Evolutionary conservation across 2,888 invertebrate species (phyloP).

Genomic region (Agrotis puta): DNA sequence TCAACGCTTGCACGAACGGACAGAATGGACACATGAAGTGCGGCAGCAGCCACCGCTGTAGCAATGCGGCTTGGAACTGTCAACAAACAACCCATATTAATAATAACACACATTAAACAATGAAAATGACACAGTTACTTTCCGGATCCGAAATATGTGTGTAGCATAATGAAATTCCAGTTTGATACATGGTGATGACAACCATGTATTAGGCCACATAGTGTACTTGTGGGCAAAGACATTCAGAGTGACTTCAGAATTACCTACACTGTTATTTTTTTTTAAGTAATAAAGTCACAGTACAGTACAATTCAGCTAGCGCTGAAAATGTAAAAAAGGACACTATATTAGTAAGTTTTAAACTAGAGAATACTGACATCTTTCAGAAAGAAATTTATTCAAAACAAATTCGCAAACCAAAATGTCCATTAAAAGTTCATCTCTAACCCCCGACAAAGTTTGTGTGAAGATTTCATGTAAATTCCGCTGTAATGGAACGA

Average conservation of each 20-base stretch:
- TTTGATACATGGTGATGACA: background rate
- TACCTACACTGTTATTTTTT: background rate
- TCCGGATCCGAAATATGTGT: background rate
- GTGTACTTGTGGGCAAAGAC: background rate
- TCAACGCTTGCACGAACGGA: constrained; percentile 96
- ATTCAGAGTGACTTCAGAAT: constrained; percentile 3
- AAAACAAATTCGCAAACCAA: constrained; percentile 10
- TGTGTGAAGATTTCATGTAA: constrained; percentile 23
- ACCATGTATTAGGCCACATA: constrained; percentile 5
- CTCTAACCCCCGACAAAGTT: constrained; percentile 9
- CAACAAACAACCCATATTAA: constrained; percentile 51
- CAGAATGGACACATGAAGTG: constrained; percentile 97
- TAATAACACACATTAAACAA: constrained; percentile 1
- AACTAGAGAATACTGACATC: background rate
- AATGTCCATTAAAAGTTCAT: constrained; percentile 8
- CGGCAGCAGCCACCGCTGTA: constrained; percentile 96
- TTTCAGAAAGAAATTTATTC: constrained; percentile 7
- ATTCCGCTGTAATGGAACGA: constrained; percentile 22
- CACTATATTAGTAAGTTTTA: background rate
- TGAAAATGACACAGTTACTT: background rate
- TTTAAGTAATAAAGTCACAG: constrained; percentile 17
- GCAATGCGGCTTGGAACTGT: constrained; percentile 96
- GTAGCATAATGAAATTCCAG: background rate
- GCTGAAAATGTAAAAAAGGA: background rate
- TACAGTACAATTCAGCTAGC: background rate